phyloP scores from a whole-genome alignment of 1,140 invertebrate species.

The Solen grandis region DNA sequence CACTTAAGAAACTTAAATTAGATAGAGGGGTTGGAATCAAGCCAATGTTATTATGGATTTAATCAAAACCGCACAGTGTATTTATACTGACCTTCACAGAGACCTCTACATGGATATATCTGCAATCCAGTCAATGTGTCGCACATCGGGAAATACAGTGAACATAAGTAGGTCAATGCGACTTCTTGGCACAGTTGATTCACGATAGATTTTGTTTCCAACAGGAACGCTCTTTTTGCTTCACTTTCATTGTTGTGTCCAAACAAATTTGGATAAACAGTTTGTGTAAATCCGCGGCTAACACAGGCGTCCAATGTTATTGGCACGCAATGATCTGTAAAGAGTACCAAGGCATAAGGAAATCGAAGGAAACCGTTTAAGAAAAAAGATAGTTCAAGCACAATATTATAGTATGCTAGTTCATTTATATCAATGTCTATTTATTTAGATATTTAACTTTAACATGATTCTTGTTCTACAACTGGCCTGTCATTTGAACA shows the following conservation, averaged over 20 bases:
- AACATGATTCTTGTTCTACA: no score
- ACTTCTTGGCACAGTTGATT: neutral
- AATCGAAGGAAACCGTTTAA: no score
- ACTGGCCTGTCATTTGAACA: no score
- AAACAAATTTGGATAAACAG: neutral
- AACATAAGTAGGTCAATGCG: neutral
- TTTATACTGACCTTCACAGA: neutral
- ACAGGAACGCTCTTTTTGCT: neutral
- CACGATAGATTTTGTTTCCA: neutral
- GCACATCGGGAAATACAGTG: neutral
- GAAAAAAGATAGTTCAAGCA: no score
- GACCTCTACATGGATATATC: neutral
- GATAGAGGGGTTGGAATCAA: no score
- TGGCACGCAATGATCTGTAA: neutral
- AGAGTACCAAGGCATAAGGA: no score
- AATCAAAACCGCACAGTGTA: neutral
- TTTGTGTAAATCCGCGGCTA: neutral
- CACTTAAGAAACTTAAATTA: no score
- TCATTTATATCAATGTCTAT: no score
- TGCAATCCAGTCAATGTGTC: neutral
- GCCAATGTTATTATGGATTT: no score
- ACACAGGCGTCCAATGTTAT: neutral
- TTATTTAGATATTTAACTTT: no score
- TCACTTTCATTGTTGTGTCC: neutral
- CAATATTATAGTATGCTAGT: no score